Evolutionary conservation across 2,888 invertebrate genomes (phyloP), one percentile per base, ranked within the genome.

Genomic region (Tipula vernalis): DNA sequence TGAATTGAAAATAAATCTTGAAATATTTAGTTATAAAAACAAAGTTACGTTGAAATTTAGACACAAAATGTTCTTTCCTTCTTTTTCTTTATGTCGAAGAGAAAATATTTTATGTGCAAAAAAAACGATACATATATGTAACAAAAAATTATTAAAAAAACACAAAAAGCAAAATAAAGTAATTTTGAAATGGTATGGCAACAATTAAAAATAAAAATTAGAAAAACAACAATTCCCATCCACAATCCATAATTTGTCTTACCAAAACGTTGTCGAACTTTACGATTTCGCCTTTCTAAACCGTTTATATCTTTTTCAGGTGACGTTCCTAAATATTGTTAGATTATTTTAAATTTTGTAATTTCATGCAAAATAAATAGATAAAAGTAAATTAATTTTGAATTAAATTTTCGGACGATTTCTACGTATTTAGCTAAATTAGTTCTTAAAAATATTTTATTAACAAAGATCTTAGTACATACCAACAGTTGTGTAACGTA

Each of bases 401-500:
- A 41, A 39, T 85, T 36, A n/a, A 85, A 85, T 39, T 85, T 42
- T 44, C 13, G 28, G 47, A 86, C 15, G 13, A 86, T 86, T 13
- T 47, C 6, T 86, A 44, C 13, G 44, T 42, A 47, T 86, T 44
- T 10, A 3, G 28, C 36, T 86, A 41, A 18, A 42, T 85, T 86
- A n/a, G 36, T 51, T 39, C 15, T 86, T 39, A 36, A 86, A 41
- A 83, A 86, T 36, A 36, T 36, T 28, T 57, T 57, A 36, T 36
- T 13, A 39, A 28, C 2, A 28, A 28, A 28, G 57, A 86, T 85
- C 10, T 57, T 18, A 36, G 36, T 42, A 91, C 97, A 96, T 92
- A 98, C 98, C 98, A 89, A 98, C 98, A 89, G 98, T 98, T 51
- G 98, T 98, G 91, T 98, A 99, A 88, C 98, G 95, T 86, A 98